Conservation (phyloP, 2,113 vertebrate genomes). For the Chloropsis cyanopogon region DNA sequence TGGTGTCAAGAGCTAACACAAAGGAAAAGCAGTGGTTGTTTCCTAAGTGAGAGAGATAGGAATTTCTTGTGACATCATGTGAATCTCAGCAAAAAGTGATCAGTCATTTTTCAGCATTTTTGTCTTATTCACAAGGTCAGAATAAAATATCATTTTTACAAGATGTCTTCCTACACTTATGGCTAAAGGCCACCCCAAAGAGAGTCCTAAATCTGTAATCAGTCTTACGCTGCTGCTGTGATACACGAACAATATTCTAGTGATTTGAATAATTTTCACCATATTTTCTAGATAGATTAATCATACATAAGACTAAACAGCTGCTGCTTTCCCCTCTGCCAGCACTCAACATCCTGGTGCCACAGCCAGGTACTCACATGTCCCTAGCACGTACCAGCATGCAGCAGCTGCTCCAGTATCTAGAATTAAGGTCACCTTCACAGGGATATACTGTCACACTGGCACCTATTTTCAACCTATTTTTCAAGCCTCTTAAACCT, state of each 20-base stretch:
- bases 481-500: constrained; percentile 58
- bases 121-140: neutral
- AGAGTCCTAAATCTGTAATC: neutral
- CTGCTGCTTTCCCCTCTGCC: neutral
- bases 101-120: neutral
- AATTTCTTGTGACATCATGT: neutral
- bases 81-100: neutral
- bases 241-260: neutral
- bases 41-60: neutral
- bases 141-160: neutral
- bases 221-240: neutral
- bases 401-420: neutral
- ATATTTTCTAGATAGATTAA: neutral
- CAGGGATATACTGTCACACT: neutral
- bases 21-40: neutral
- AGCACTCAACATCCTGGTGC: neutral
- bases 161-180: neutral
- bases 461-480: constrained; percentile 23
- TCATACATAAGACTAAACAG: neutral
- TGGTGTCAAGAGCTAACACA: neutral
- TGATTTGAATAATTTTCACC: neutral
- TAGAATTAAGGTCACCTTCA: constrained; percentile 44
- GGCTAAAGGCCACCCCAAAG: neutral
- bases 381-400: neutral
- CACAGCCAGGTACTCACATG: neutral